Conservation (phyloP, 2,888 invertebrate species). For the Agriopis marginaria region DNA sequence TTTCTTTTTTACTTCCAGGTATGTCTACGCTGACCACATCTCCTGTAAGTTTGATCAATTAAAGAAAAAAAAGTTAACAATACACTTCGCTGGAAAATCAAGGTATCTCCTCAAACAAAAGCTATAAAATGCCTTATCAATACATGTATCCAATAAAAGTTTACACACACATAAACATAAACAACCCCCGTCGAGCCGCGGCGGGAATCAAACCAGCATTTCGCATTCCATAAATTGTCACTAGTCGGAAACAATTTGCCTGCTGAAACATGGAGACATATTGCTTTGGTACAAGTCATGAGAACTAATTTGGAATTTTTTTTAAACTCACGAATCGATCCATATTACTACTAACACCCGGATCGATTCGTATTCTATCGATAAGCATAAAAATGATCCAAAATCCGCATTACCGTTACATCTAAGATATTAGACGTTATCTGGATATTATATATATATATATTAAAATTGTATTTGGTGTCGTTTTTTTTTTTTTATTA, state of each 20-base stretch:
- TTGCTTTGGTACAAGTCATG: conserved; percentile 50
- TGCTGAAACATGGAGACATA: conserved; percentile 64
- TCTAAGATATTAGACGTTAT: no score
- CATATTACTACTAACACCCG: no score
- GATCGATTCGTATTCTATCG: no score
- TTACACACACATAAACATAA: conserved; percentile 40
- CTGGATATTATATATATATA: no score
- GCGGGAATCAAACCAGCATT: conserved; percentile 53
- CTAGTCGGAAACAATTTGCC: conserved; percentile 76
- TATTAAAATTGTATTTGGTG: no score
- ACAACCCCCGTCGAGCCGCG: conserved; percentile 36
- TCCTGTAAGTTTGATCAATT: not conserved
- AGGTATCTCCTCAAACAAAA: not conserved
- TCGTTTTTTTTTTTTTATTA: no score
- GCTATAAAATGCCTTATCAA: conserved; percentile 15
- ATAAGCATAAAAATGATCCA: no score
- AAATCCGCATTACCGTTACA: no score
- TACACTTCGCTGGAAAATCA: not conserved
- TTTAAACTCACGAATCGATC: no score
- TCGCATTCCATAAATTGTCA: conserved; percentile 72
- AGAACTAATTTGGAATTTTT: not conserved
- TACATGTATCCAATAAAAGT: conserved; percentile 17
- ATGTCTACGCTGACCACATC: not conserved
- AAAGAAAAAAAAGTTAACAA: not conserved
- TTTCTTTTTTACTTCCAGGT: conserved; percentile 29